A percentile compares a stretch with the other conserved stretches of the same genome.
These are phyloP conservation scores for Diabrotica virgifera DNA, from an alignment of 1,140 invertebrate species.

Conservation along the genomic window DNA sequence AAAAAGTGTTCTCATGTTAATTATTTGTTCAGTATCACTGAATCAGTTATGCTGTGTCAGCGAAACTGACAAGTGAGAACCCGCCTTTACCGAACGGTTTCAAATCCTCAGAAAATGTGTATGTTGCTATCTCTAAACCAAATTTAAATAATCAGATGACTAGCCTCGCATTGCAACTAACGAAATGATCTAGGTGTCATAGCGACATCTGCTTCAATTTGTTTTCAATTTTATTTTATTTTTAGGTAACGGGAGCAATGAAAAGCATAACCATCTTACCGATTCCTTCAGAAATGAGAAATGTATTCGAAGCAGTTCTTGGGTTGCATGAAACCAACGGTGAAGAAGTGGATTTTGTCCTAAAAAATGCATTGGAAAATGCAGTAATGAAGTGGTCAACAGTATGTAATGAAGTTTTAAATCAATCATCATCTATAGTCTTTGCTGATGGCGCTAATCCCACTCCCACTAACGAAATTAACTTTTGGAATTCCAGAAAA, in stretches of 20 bases:
- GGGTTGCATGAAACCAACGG: constrained; percentile 55
- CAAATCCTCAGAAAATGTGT: too few species aligned
- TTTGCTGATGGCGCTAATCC: constrained; percentile 54
- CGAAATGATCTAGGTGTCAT: too few species aligned
- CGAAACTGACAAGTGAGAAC: too few species aligned
- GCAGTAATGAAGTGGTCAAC: constrained; percentile 80
- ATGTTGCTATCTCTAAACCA: too few species aligned
- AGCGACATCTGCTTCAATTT: neutral
- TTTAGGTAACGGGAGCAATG: constrained; percentile 56
- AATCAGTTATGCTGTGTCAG: too few species aligned
- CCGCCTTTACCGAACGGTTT: too few species aligned
- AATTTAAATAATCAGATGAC: too few species aligned
- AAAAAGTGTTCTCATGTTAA: too few species aligned
- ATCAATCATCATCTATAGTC: constrained; percentile 65
- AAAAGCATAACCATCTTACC: constrained; percentile 63
- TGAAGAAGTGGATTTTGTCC: constrained; percentile 58
- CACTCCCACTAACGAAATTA: constrained; percentile 66
- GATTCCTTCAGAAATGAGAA: constrained; percentile 73
- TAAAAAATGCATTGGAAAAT: constrained; percentile 70
- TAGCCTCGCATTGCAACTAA: too few species aligned
- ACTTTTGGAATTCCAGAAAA: constrained; percentile 65
- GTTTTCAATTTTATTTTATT: constrained; percentile 14
- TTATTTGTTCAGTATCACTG: too few species aligned
- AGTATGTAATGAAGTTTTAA: constrained; percentile 73
- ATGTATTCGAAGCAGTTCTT: constrained; percentile 60